Base-by-base conservation (phyloP, 2,888 invertebrate species). In the Eupithecia centaureata region DNA sequence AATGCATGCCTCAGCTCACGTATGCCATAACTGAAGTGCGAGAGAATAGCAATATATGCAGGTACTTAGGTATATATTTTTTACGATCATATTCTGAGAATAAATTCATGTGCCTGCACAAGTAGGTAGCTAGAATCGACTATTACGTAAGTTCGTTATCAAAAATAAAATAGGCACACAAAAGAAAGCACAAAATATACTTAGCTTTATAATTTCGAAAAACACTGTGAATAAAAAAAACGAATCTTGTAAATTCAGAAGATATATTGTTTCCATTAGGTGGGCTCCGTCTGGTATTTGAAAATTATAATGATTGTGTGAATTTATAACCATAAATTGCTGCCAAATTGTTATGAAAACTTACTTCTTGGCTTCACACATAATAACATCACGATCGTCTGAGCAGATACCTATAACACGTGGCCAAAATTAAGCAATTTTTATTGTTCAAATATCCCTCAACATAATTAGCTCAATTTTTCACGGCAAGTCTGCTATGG, bases 1-100 rank as follows among this genome's bases (percentile, higher is more conserved):
- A 84, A 76, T 68, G 77, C 78, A 77, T 82, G 82, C 78, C 78
- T 68, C 70, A 71, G 68, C 78, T 82, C 85, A 87, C 87, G 84
- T 87, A 87, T 75, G 77, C 80, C 75, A 32, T 56, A 42, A 18
- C 42, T 22, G 18, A 22, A 18, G 18, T 47, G 47, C 47, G 47
- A 12, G 47, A 47, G 12, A 47, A 47, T 47, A 47, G 22, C 47
- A 47, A 22, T 42, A 22, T 42, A 18, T 47, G 30, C 30, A 38
- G 38, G 42, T 42, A 47, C 10, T 4, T 47, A 10, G 42, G 1
- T 15, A 35, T 5, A 35, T n/a, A 38, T 8, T 47, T 47, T 22
- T 47, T 47, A 22, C 47, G 18, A 22, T 22, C 18, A 47, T 3
- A 18, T 47, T 47, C 47, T 47, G 18, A 47, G 47, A 47, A 22